Conservation (phyloP, 2,797 vertebrate species). For the Rachycentron canadum region DNA sequence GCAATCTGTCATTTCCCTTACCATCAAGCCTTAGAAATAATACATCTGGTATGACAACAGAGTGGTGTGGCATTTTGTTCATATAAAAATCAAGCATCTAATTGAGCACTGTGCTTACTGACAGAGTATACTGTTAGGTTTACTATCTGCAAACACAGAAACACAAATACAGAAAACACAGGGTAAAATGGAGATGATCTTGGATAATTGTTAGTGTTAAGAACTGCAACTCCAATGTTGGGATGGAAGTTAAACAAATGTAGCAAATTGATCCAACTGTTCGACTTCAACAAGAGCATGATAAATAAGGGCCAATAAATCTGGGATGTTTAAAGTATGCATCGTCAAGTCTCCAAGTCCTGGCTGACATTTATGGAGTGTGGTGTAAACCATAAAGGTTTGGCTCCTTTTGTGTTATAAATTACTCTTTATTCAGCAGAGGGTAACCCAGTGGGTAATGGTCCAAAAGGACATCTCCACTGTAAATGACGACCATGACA, state of each 20-base stretch:
- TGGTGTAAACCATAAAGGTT: slow-evolving; percentile 33
- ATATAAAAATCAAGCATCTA: slow-evolving; percentile 10
- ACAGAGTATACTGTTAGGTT: not conserved
- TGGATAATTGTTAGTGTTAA: not conserved
- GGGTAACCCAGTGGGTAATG: slow-evolving; percentile 57
- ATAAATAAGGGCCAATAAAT: slow-evolving; percentile 77
- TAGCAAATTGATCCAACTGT: not conserved
- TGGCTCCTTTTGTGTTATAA: slow-evolving; percentile 42
- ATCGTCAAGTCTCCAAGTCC: slow-evolving; percentile 48
- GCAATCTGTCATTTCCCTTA: not conserved
- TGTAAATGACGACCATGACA: slow-evolving; percentile 79
- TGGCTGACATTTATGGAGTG: slow-evolving; percentile 45
- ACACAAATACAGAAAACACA: slow-evolving; percentile 1
- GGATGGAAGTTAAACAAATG: slow-evolving; percentile 1
- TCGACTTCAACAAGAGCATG: slow-evolving; percentile 28
- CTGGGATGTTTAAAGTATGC: slow-evolving; percentile 41
- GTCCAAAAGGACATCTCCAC: slow-evolving; percentile 72
- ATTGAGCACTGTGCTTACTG: not conserved
- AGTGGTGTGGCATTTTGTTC: slow-evolving; percentile 11
- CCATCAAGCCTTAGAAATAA: slow-evolving; percentile 7
- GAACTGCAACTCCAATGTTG: not conserved
- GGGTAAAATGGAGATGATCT: not conserved
- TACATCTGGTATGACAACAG: not conserved
- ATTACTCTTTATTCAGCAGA: slow-evolving; percentile 61
- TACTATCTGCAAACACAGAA: not conserved